Evolutionary conservation across 2,113 vertebrate genomes (phyloP).

Genomic region (Cottus gobio): DNA sequence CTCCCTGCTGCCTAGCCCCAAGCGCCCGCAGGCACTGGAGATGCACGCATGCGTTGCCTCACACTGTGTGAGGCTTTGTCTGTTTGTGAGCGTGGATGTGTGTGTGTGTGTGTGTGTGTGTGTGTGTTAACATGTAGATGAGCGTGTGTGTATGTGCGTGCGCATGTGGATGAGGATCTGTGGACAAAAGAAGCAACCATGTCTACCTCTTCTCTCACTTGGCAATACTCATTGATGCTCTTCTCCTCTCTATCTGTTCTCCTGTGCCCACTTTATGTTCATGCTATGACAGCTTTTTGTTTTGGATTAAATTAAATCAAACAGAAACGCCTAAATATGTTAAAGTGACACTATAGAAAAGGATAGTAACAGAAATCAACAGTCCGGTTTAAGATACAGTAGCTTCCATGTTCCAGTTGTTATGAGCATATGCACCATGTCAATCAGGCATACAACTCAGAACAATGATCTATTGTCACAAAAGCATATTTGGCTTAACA

Average conservation of each 20-base stretch:
- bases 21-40: constrained; percentile 73
- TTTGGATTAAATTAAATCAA: constrained; percentile 16
- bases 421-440: not conserved
- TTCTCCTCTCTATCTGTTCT: constrained; percentile 33
- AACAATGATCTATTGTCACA: not conserved
- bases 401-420: constrained; percentile 3
- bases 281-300: constrained; percentile 26
- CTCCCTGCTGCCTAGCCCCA: constrained; percentile 73
- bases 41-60: constrained; percentile 78
- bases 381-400: not conserved
- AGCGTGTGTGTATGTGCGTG: constrained; percentile 2
- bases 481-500: not conserved
- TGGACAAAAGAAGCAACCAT: constrained; percentile 77
- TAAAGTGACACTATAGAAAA: not conserved
- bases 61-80: constrained; percentile 77
- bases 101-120: constrained; percentile 48
- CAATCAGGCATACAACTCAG: not conserved
- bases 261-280: constrained; percentile 2
- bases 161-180: constrained; percentile 27
- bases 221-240: constrained; percentile 66
- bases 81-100: constrained; percentile 60
- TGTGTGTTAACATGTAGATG: constrained; percentile 9
- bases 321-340: not conserved
- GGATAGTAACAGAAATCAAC: not conserved
- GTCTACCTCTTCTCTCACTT: constrained; percentile 63